A percentile compares a stretch with the other conserved stretches of the same genome.
Evolutionary conservation across 1,140 invertebrate genomes (phyloP).

Genomic region (Diorhabda elongata): DNA sequence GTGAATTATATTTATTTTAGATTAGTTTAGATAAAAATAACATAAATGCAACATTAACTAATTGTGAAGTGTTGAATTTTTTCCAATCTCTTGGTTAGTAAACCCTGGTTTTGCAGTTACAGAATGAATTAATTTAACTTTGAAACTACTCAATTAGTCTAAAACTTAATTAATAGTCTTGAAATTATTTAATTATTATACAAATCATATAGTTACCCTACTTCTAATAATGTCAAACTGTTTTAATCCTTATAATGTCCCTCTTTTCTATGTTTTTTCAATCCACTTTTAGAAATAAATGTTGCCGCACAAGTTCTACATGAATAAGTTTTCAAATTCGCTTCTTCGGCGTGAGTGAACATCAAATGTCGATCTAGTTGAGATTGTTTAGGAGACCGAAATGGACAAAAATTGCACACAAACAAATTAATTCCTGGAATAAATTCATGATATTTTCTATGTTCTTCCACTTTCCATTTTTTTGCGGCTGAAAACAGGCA

Average conservation of each 20-base stretch:
- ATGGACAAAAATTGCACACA: not conserved
- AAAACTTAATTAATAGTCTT: no score
- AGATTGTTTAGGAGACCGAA: not conserved
- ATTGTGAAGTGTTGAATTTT: no score
- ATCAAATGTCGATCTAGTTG: constrained; percentile 12
- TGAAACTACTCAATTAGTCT: no score
- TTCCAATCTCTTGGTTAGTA: no score
- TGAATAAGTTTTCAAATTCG: not conserved
- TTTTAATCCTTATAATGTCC: not conserved
- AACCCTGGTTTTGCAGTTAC: no score
- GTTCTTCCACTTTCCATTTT: constrained; percentile 9
- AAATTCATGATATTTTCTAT: constrained; percentile 2
- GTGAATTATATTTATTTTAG: no score
- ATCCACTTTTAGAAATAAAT: not conserved
- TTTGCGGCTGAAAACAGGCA: constrained; percentile 8
- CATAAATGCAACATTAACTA: no score
- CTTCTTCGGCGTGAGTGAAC: constrained; percentile 4
- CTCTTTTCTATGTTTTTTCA: constrained; percentile 7
- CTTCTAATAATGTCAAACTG: no score
- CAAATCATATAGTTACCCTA: no score
- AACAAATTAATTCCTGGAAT: constrained; percentile 1
- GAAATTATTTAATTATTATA: no score
- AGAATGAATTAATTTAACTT: no score
- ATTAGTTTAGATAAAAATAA: no score
- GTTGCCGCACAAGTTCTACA: not conserved